phyloP scores from a whole-genome alignment of 1,140 invertebrate genomes.

The Ostrea edulis region DNA sequence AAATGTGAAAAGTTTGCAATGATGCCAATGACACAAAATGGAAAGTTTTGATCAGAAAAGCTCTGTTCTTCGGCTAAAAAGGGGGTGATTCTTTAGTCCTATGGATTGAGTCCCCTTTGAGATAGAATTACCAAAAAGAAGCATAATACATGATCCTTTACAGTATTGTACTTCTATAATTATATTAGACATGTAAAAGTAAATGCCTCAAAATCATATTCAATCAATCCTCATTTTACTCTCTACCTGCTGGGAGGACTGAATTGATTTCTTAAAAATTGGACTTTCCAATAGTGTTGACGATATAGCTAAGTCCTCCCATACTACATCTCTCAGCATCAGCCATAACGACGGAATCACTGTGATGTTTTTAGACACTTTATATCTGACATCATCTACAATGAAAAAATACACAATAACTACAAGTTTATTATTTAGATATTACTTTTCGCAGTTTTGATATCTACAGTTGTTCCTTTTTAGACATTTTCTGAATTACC shows the following conservation, averaged over 20 bases:
- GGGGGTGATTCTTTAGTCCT: too few species aligned
- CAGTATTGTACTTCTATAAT: too few species aligned
- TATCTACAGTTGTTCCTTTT: not conserved
- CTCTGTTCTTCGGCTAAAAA: too few species aligned
- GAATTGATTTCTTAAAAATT: slow-evolving; percentile 45
- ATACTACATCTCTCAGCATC: slow-evolving; percentile 50
- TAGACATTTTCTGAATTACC: not conserved
- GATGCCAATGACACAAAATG: too few species aligned
- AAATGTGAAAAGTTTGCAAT: too few species aligned
- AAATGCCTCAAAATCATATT: too few species aligned
- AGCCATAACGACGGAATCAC: slow-evolving; percentile 42
- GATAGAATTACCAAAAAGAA: too few species aligned
- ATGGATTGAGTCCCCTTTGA: too few species aligned
- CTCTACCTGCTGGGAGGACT: slow-evolving; percentile 47
- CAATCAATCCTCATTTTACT: not conserved
- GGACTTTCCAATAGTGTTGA: slow-evolving; percentile 48
- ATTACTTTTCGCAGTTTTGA: not conserved
- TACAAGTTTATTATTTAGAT: not conserved
- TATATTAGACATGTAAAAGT: too few species aligned
- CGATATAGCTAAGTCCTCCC: slow-evolving; percentile 23
- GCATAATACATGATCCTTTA: too few species aligned
- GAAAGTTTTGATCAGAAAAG: too few species aligned
- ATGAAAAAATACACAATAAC: not conserved
- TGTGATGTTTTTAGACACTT: not conserved
- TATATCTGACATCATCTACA: not conserved